These are phyloP conservation scores for Apistogramma diplotaenia DNA, from an alignment of 2,113 vertebrate species.

Conservation along the genomic window DNA sequence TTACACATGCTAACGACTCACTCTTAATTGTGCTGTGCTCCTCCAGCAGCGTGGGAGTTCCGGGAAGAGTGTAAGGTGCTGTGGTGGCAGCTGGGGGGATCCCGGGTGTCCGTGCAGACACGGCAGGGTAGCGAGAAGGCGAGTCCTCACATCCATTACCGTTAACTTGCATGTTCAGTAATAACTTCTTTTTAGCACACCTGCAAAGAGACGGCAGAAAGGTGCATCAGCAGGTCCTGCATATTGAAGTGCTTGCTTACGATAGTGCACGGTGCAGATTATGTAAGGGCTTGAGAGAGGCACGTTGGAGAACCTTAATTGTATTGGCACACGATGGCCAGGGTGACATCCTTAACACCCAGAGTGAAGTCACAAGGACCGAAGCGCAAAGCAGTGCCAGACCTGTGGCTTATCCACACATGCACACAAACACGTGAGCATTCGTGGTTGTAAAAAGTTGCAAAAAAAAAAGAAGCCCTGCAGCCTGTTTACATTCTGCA, in stretches of 20 bases:
- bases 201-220: conserved; percentile 65
- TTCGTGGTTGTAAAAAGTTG: neutral
- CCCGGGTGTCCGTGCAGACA: conserved; percentile 61
- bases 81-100: conserved; percentile 51
- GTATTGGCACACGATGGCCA: conserved; percentile 24
- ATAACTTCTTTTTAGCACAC: conserved; percentile 82
- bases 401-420: neutral
- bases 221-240: neutral
- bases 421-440: neutral
- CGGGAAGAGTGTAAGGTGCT: conserved; percentile 73
- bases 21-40: conserved; percentile 77
- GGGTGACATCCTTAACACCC: conserved; percentile 44
- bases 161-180: conserved; percentile 73
- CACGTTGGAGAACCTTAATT: conserved; percentile 38
- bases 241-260: neutral
- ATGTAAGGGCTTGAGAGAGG: conserved; percentile 20
- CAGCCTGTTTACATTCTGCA: neutral
- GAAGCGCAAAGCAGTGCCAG: neutral
- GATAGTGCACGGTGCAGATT: neutral
- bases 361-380: conserved; percentile 21
- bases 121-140: conserved; percentile 71
- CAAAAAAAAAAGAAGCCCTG: neutral
- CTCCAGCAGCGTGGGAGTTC: conserved; percentile 78
- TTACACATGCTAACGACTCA: conserved; percentile 46
- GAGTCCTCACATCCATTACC: conserved; percentile 77